Base-by-base conservation (phyloP, 2,113 vertebrate genomes). In the Mungos mungo region DNA sequence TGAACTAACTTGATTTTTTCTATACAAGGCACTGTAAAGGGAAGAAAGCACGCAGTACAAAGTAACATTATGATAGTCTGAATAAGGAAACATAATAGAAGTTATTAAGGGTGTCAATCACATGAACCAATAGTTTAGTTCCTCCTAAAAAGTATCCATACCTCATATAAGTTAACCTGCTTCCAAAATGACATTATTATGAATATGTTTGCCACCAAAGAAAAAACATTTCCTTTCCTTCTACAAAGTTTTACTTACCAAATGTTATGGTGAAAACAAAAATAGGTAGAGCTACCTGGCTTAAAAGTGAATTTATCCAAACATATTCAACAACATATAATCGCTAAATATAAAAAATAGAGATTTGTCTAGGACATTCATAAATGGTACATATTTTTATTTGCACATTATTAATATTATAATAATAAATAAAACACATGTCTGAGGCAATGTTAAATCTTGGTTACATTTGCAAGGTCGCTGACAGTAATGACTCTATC, bases 101-200 rank as follows among this genome's bases (percentile, higher is more conserved):
- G 63, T 95, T 88, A 96, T 97, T 98, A 97, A 76, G 14, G 50
- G 66, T 92, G 84, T 16, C 96, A 96, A 45, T 98, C 90, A 95
- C 27, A 71, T 84, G 50, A 95, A 19, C 92, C 79, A 93, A 97
- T 97, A 95, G 57, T 63, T 31, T 0, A 1, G 50, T 90, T 33
- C 57, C 52, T 52, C 41, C 14, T 77, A 94, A 87, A 0, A 38
- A 85, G 12, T 63, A 15, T 18, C 41, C 16, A 19, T 57, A 83
- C 33, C 12, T 97, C 96, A 96, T 19, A 87, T 41, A 90, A 11
- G 9, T 83, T 66, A 90, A 27, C 31, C 92, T 96, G 7, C 0
- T 0, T 95, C 71, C 97, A 16, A 98, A 97, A 79, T 72, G 83
- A 72, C 60, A 92, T 54, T 84, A 54, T 68, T 87, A 83, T 45